phyloP scores from a whole-genome alignment of 2,797 vertebrate genomes.

The Ataeniobius toweri region DNA sequence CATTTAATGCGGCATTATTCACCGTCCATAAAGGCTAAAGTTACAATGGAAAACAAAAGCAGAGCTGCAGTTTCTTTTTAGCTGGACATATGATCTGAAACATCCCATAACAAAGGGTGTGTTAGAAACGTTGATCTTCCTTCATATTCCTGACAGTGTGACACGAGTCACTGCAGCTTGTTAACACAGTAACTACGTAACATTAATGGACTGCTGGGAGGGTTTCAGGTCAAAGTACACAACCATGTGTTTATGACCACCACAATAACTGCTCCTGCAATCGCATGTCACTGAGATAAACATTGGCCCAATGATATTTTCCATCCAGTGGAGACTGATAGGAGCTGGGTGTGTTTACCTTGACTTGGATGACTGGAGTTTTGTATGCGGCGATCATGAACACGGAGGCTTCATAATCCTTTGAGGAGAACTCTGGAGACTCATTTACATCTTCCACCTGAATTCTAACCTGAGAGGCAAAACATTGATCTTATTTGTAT shows the following conservation, averaged over 20 bases:
- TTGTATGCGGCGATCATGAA: conserved; percentile 75
- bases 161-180: background rate
- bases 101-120: background rate
- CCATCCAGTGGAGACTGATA: background rate
- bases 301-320: background rate
- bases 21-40: background rate
- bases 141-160: background rate
- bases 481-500: background rate
- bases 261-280: background rate
- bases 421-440: conserved; percentile 64
- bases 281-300: background rate
- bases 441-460: conserved; percentile 79
- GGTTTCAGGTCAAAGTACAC: conserved; percentile 6
- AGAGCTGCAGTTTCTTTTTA: background rate
- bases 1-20: too few relatives aligned
- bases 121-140: background rate
- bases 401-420: conserved; percentile 64
- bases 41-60: background rate
- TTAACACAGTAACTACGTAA: conserved; percentile 4
- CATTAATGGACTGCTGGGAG: background rate
- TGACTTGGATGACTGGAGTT: conserved; percentile 67
- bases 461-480: conserved; percentile 74
- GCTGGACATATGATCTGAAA: background rate
- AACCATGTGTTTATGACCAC: background rate
- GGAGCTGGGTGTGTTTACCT: conserved; percentile 65